Conservation (phyloP, 1,140 invertebrate species). For the Bombus huntii region DNA sequence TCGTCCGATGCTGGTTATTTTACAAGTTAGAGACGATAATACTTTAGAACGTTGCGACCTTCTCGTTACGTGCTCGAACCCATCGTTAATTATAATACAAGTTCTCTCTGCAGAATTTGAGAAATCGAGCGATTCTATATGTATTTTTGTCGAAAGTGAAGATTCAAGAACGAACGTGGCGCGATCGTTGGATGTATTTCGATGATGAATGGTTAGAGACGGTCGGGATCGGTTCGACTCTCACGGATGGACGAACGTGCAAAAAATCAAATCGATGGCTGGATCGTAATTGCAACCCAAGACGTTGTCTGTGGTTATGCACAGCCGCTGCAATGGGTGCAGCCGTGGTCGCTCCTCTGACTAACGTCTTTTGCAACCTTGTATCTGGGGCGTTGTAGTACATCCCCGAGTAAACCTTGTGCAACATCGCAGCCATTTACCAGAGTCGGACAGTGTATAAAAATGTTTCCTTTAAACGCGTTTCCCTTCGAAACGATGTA, state of each 20-base stretch:
- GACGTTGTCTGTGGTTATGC: constrained; percentile 39
- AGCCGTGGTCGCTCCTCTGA: constrained; percentile 15
- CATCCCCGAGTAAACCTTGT: not conserved
- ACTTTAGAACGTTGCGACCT: too few species aligned
- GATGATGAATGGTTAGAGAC: constrained; percentile 58
- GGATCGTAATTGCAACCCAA: constrained; percentile 61
- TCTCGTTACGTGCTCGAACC: too few species aligned
- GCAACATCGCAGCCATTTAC: not conserved
- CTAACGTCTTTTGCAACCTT: constrained; percentile 40
- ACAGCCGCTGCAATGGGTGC: constrained; percentile 34
- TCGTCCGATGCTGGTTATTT: too few species aligned
- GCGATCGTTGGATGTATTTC: constrained; percentile 45
- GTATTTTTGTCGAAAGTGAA: too few species aligned
- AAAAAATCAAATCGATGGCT: constrained; percentile 53
- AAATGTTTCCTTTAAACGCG: not conserved
- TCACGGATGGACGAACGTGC: constrained; percentile 54
- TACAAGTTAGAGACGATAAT: too few species aligned
- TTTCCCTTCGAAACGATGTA: not conserved
- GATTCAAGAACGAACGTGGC: not conserved
- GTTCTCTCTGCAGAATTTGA: too few species aligned
- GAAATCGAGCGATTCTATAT: too few species aligned
- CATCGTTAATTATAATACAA: too few species aligned
- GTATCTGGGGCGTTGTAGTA: constrained; percentile 34
- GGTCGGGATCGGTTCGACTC: constrained; percentile 40
- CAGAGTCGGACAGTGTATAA: not conserved